Evolutionary conservation across 1,140 invertebrate genomes (phyloP), one percentile per base, ranked within the genome.

Genomic region (Lutraria rhynchaena): DNA sequence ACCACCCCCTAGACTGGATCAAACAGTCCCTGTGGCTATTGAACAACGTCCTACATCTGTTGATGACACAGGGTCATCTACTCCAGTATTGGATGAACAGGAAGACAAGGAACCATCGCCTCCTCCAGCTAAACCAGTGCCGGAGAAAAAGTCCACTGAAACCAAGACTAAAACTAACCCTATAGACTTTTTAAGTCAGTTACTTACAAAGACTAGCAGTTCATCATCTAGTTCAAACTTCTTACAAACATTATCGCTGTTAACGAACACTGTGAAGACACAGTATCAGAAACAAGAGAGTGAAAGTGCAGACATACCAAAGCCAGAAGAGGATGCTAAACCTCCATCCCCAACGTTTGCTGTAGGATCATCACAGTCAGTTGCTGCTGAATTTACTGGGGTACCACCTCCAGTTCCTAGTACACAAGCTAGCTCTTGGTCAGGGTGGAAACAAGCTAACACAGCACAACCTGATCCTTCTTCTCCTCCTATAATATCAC

Each of bases 161-260:
- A 51, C 60, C n/a, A 77, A 77, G 67, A 77, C 83, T 33, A 85
- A 83, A 51, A 71, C 83, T 24, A 90, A 91, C 61, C 88, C 90
- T 11, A 90, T 91, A 24, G 90, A 90, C 67, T 90, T 91, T 71
- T 78, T 91, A 17, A 90, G 89, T 24, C 85, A 88, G 75, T 82
- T 90, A 7, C 87, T 91, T 35, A 87, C 85, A 29, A 87, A 91
- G 71, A 85, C 88, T 15, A 81, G 44, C 61, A 33, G 67, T 63
- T 29, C 67, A 35, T 41, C 58, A 22, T 55, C 74, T 65, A 73
- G 65, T 61, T 81, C 87, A 5, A 89, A 83, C 53, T 90, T 90
- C 53, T 60, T 90, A 33, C 88, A 90, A 67, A 90, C 83, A 41
- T 83, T 90, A 46, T 75, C 85, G 13, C 60, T 87, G 35, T 70